A percentile compares a stretch with the other conserved stretches of the same genome.
Evolutionary conservation across 2,797 vertebrate genomes (phyloP).

Genomic region (Rhinophrynus dorsalis): DNA sequence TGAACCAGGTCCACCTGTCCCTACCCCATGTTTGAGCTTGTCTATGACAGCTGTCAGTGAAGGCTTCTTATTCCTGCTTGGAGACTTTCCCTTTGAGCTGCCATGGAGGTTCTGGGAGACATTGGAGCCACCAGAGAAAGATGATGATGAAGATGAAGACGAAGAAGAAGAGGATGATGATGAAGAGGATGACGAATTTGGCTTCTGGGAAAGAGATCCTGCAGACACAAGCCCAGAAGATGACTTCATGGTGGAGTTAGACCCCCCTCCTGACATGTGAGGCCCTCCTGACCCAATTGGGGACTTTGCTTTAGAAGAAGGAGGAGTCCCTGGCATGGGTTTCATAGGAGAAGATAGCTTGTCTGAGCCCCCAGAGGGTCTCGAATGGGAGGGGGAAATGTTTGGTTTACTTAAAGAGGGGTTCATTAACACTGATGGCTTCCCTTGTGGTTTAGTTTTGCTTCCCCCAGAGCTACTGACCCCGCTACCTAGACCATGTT

Average conservation of each 20-base stretch:
- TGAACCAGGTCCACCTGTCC: constrained; percentile 84
- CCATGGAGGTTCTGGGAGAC: constrained; percentile 86
- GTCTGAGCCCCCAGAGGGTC: constrained; percentile 84
- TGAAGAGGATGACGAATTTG: constrained; percentile 73
- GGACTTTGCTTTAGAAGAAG: constrained; percentile 96
- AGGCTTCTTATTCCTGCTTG: constrained; percentile 97
- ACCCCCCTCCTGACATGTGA: constrained; percentile 75
- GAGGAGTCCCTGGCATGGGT: constrained; percentile 91
- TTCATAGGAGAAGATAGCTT: constrained; percentile 96
- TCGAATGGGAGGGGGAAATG: constrained; percentile 96
- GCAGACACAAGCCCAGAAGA: constrained; percentile 86
- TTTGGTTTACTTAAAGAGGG: constrained; percentile 92
- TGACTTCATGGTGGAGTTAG: constrained; percentile 82
- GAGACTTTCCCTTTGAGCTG: constrained; percentile 94
- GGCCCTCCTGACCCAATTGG: constrained; percentile 89
- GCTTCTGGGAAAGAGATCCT: constrained; percentile 73
- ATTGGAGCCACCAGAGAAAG: constrained; percentile 62
- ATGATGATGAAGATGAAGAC: constrained; percentile 72
- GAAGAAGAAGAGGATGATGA: constrained; percentile 72
- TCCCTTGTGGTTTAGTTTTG: constrained; percentile 94
- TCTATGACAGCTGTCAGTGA: constrained; percentile 97
- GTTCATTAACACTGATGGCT: constrained; percentile 94
- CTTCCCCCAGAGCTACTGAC: constrained; percentile 74
- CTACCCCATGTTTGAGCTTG: constrained; percentile 95
- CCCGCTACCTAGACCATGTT: constrained; percentile 86